Percentiles rank a stretch among this genome's conserved stretches.
phyloP scores from a whole-genome alignment of 2,888 invertebrate species.

The Perizoma affinitatum region DNA sequence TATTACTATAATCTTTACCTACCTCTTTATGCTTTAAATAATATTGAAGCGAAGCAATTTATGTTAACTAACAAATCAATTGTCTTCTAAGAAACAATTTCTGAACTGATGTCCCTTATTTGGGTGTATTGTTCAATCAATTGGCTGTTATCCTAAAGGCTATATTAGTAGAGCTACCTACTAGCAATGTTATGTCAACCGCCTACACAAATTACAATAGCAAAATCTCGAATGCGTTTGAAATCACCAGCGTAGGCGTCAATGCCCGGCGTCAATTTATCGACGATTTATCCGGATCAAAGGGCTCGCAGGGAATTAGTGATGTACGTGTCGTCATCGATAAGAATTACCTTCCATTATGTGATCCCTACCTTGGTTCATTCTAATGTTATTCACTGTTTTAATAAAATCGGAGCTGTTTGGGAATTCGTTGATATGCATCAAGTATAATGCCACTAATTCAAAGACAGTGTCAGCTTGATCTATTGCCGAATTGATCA shows the following conservation, averaged over 20 bases:
- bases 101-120: too few relatives aligned
- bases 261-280: conserved; percentile 29
- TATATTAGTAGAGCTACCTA: background rate
- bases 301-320: conserved; percentile 45
- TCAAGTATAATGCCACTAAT: too few relatives aligned
- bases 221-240: conserved; percentile 33
- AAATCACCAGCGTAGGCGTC: conserved; percentile 36
- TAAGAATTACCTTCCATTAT: conserved; percentile 52
- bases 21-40: too few relatives aligned
- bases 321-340: conserved; percentile 48
- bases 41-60: too few relatives aligned
- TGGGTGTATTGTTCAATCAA: too few relatives aligned
- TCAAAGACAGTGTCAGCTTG: too few relatives aligned
- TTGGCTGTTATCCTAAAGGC: background rate
- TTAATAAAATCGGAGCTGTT: background rate
- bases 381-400: conserved; percentile 13
- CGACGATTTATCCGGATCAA: conserved; percentile 52
- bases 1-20: too few relatives aligned
- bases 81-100: too few relatives aligned
- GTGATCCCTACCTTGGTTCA: conserved; percentile 21
- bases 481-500: too few relatives aligned
- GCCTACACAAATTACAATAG: conserved; percentile 35
- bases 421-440: too few relatives aligned
- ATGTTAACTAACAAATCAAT: too few relatives aligned
- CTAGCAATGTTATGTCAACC: conserved; percentile 18